Evolutionary conservation across 2,888 invertebrate genomes (phyloP), one percentile per base, ranked within the genome.

Genomic region (Pocota personata): DNA sequence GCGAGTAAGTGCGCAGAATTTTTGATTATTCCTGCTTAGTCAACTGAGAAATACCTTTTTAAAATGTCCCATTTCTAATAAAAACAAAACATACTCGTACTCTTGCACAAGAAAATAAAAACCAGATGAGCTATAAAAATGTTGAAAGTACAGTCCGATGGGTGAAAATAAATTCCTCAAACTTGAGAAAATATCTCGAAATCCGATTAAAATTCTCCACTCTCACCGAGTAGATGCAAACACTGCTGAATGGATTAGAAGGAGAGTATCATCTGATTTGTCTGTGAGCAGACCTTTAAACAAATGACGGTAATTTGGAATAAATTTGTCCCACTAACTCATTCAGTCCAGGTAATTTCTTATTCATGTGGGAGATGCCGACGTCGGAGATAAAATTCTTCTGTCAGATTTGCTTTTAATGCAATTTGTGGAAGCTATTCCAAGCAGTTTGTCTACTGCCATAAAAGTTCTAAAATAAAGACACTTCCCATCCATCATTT

Each of bases 301-400:
- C 64, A 75, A 75, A 75, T 75, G 75, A 64, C 21, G 43, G 52
- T 64, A 64, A 64, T 73, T 50, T 62, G 30, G 60, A 40, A 73
- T 60, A 73, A 58, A 2, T 37, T 60, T 46, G n/a, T n/a, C n/a
- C n/a, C n/a, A n/a, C n/a, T n/a, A n/a, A n/a, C n/a, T 60, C 19
- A 16, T 19, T 30, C 40, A 52, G 6, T 30, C n/a, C 67, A 50
- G 32, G 64, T 67, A 37, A 37, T 67, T 32, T 57, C 4, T 32
- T 32, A 71, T 58, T 71, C 57, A 60, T 50, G 37, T 50, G 58
- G 32, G 72, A 27, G 32, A 58, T 19, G 24, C 12, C 1, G 8
- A 40, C 14, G 14, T 30, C 2, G 30, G 50, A 10, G n/a, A 27
- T 37, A 21, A 35, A 35, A 37, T 12, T 10, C n/a, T 30, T 10